These are phyloP conservation scores for Engystomops pustulosus DNA, from an alignment of 2,113 vertebrate genomes.

Conservation along the genomic window DNA sequence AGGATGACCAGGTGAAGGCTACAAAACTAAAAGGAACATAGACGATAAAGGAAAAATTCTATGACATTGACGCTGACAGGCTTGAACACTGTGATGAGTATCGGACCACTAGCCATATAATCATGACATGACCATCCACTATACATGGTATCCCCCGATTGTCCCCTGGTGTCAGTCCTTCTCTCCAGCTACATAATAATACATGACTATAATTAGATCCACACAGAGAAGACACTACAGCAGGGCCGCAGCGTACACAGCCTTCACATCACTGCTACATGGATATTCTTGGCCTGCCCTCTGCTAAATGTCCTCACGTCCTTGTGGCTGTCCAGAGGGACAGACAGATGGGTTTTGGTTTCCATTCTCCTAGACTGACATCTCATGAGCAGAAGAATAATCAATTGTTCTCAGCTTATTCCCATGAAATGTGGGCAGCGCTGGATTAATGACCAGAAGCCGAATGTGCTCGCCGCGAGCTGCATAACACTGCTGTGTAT, in stretches of 20 bases:
- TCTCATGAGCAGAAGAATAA: constrained; percentile 52
- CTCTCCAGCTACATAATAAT: not conserved
- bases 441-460: constrained; percentile 49
- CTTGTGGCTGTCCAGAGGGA: constrained; percentile 44
- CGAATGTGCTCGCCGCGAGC: constrained; percentile 15
- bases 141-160: not conserved
- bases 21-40: no score
- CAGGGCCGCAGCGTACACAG: not conserved
- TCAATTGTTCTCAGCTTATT: constrained; percentile 57
- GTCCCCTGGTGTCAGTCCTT: not conserved
- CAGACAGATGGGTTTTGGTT: constrained; percentile 40
- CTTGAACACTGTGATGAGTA: no score
- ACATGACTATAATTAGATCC: not conserved
- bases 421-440: constrained; percentile 45
- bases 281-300: constrained; percentile 28
- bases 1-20: no score
- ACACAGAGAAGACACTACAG: not conserved
- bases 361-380: constrained; percentile 46
- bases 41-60: no score
- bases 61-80: no score
- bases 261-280: not conserved
- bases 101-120: not conserved
- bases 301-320: constrained; percentile 45
- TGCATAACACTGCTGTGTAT: constrained; percentile 12
- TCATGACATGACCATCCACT: no score